Evolutionary conservation across 2,113 vertebrate genomes (phyloP).

Genomic region (Ictalurus punctatus): DNA sequence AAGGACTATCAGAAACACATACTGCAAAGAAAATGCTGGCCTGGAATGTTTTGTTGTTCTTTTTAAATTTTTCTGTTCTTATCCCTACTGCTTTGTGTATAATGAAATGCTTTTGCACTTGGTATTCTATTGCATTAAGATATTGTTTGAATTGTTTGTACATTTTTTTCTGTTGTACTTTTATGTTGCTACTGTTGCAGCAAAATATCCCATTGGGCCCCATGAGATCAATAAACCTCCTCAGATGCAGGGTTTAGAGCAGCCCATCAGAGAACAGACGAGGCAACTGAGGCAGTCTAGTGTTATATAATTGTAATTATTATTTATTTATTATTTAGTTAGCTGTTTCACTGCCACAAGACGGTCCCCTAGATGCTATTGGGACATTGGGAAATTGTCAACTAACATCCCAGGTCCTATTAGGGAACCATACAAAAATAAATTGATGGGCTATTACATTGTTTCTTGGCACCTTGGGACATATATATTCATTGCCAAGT

Average conservation of each 20-base stretch:
- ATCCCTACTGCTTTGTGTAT: background rate
- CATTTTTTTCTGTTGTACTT: background rate
- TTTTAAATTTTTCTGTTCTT: background rate
- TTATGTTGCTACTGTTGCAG: conserved; percentile 7
- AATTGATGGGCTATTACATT: conserved; percentile 8
- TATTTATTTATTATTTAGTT: conserved; percentile 9
- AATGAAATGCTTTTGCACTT: background rate
- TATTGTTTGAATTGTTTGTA: conserved; percentile 4
- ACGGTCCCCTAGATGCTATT: conserved; percentile 24
- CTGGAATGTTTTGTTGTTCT: background rate
- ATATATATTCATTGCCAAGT: conserved; percentile 18
- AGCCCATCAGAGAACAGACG: conserved; percentile 17
- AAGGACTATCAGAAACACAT: background rate
- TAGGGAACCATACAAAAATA: conserved; percentile 10
- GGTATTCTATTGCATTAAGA: background rate
- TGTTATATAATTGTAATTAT: conserved; percentile 9
- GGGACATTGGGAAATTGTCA: background rate
- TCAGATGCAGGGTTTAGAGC: background rate
- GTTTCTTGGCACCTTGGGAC: background rate
- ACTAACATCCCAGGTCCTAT: conserved; percentile 2
- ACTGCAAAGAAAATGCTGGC: background rate
- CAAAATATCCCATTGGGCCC: background rate
- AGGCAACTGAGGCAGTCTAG: background rate
- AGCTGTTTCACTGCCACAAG: conserved; percentile 5
- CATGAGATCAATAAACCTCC: conserved; percentile 18